Evolutionary conservation across 35 echinoderm and acorn worm species (phyloP), one percentile per base, ranked within the genome.

Genomic region (Patiria miniata): DNA sequence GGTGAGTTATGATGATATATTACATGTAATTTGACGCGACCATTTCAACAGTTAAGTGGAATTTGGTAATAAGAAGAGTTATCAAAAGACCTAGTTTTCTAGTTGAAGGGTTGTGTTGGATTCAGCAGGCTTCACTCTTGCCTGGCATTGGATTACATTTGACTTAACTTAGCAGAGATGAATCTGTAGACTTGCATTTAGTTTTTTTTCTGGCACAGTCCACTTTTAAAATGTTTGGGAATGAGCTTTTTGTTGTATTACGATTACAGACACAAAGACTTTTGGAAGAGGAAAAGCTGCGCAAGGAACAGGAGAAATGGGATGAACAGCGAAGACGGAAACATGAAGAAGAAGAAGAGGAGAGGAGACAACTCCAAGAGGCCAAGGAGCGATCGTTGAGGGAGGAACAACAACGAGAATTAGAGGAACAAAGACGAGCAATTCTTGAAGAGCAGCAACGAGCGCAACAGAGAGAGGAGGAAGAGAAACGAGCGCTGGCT

Each of bases 391-490:
- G 78, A 56, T 36, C 79, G 28, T 40, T 78, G 52, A 76, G 87
- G 37, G 91, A 90, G 47, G 87, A 97, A 78, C 95, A 97, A 53
- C 88, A 93, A 83, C 86, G 59, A 36, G 57, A 90, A 22, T 28
- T 97, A 30, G 91, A 97, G 28, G 87, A 93, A 61, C 91, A 93
- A 61, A 90, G 79, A 51, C 60, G 22, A 52, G 91, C 88, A 5
- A 52, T 97, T 34, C 36, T 91, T 14, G 65, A 93, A 34, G 91
- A 79, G 32, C 82, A 93, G 57, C 30, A 82, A 54, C 39, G 80
- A 52, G 65, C 60, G 36, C 44, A 58, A 22, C 50, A 91, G 52
- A 77, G 85, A 7, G 79, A 88, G 36, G 68, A 80, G 38, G 50
- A 28, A 10, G 28, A 84, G 81, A 59, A 80, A 34, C 39, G 40